Percentiles rank a stretch among this genome's conserved stretches.
Evolutionary conservation across 2,113 vertebrate genomes (phyloP).

Genomic region (Ploceus nigricollis): DNA sequence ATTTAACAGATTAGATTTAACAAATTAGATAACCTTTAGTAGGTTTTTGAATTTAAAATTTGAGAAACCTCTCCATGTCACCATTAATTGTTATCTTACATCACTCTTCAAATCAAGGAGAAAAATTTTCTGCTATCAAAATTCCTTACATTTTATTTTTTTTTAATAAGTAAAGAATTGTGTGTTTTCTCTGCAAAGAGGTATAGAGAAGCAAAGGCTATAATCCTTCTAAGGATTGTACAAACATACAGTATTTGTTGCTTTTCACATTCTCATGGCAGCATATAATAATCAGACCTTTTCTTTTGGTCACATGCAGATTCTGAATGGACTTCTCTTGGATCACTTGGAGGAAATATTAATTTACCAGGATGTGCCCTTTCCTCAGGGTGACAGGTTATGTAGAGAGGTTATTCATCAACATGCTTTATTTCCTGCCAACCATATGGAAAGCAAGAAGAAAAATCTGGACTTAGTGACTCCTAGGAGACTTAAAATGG

Average conservation of each 20-base stretch:
- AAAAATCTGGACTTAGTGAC: constrained; percentile 37
- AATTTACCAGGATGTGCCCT: constrained; percentile 50
- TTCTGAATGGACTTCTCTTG: not conserved
- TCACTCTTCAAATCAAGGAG: not conserved
- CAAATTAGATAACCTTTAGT: not conserved
- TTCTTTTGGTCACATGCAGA: constrained; percentile 9
- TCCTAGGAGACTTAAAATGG: constrained; percentile 57
- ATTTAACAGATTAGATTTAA: not conserved
- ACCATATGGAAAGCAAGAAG: constrained; percentile 56
- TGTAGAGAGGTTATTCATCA: constrained; percentile 29
- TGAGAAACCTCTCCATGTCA: not conserved
- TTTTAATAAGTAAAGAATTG: not conserved
- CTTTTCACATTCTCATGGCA: constrained; percentile 2
- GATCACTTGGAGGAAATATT: not conserved
- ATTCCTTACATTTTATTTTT: not conserved
- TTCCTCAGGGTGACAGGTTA: constrained; percentile 61
- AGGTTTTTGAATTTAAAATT: not conserved
- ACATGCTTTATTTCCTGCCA: constrained; percentile 58
- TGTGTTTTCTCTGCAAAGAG: not conserved
- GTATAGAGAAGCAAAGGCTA: not conserved
- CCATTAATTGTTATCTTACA: not conserved
- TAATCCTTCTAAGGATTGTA: not conserved
- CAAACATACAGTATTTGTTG: not conserved
- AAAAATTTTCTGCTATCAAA: not conserved
- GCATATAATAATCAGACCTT: not conserved